Evolutionary conservation across 2,797 vertebrate species (phyloP).

Genomic region (Coccyzus lansbergi): DNA sequence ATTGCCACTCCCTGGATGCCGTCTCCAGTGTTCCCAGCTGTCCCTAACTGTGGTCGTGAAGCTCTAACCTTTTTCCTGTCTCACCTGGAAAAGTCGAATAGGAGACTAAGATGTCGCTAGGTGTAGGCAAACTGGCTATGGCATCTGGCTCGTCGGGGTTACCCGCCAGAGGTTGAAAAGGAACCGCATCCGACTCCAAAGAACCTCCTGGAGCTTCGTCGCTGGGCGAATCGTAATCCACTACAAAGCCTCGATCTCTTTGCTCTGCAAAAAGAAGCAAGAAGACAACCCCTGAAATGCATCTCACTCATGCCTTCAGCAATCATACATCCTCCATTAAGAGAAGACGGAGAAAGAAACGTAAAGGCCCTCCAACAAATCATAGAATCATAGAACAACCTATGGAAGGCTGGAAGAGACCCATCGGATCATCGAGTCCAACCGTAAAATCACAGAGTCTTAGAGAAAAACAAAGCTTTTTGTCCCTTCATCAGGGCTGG

Average conservation of each 20-base stretch:
- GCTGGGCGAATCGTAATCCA: conserved; percentile 49
- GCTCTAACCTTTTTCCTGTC: fast-evolving
- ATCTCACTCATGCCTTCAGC: fast-evolving
- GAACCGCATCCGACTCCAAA: conserved; percentile 83
- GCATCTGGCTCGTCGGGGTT: conserved; percentile 84
- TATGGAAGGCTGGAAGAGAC: too few relatives aligned
- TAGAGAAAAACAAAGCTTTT: not conserved
- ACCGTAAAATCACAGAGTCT: too few relatives aligned
- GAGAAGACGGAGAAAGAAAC: not conserved
- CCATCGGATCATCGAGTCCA: too few relatives aligned
- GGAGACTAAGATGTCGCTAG: conserved; percentile 94
- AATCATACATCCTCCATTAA: fast-evolving
- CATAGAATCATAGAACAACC: too few relatives aligned
- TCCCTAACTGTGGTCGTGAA: fast-evolving
- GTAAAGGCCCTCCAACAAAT: not conserved
- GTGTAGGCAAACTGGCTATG: conserved; percentile 83
- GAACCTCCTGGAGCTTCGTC: not conserved
- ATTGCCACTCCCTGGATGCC: fast-evolving
- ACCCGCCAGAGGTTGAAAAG: conserved; percentile 60
- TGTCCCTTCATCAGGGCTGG: fast-evolving
- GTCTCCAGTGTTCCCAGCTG: fast-evolving
- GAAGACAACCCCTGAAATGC: not conserved
- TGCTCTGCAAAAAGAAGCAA: conserved; percentile 74
- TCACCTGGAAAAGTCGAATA: conserved; percentile 96
- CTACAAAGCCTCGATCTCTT: conserved; percentile 85